Base-by-base conservation (phyloP, 1,140 invertebrate species). In the Bombus haemorrhoidalis region DNA sequence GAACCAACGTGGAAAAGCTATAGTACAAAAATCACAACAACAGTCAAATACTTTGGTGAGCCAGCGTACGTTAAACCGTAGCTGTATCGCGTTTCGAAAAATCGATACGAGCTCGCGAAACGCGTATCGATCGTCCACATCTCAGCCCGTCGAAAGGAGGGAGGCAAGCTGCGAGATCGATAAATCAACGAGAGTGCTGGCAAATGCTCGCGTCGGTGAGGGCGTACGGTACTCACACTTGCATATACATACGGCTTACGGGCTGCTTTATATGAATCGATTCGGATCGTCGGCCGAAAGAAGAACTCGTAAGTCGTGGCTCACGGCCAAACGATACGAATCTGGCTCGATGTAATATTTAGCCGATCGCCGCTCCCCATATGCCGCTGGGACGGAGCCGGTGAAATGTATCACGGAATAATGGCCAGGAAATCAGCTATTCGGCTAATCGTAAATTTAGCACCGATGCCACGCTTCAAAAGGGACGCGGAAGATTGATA, bases 331-430 rank as follows among this genome's bases (percentile, higher is more conserved):
- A 89, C 78, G 89, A 91, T 90, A 90, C 80, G 86, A 89, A 91
- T 92, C 87, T 91, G 78, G 81, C 68, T 83, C 81, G 82, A 91
- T 91, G 86, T 91, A 89, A 91, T 90, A 86, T 91, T 91, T 87
- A 91, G 86, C 85, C 88, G 72, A 86, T 90, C 87, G 86, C 72
- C 91, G 90, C 89, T 91, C 79, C 88, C 91, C 91, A 91, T 88
- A 90, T 91, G 86, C 86, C 68, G 86, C 66, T 72, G 72, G 75
- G 68, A 77, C 69, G 39, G 69, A 59, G 22, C 71, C 43, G 47
- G 72, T 75, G 86, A 87, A 89, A 85, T 77, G 85, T 86, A 72
- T 84, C 68, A 59, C 69, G 69, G 57, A 82, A 53, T 83, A 75
- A 83, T 77, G 57, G 73, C 62, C 66, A 78, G 74, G 68, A 71